A percentile compares a stretch with the other conserved stretches of the same genome.
phyloP scores from a whole-genome alignment of 2,797 vertebrate species.

The Sorex maritimensis region DNA sequence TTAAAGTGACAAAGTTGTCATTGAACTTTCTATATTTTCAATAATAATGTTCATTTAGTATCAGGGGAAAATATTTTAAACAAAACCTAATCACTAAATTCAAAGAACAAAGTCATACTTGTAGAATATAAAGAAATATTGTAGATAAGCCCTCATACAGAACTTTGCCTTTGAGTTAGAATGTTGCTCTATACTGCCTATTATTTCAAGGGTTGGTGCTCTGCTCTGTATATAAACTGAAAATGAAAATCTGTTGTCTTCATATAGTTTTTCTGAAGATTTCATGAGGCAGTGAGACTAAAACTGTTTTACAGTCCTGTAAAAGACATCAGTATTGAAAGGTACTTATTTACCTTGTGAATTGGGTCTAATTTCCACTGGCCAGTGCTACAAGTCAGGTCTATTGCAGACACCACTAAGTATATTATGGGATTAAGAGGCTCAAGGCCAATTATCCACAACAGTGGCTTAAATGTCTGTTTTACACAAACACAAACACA shows the following conservation, averaged over 20 bases:
- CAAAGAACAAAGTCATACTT: constrained; percentile 45
- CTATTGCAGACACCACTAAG: constrained; percentile 63
- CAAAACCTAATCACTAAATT: constrained; percentile 24
- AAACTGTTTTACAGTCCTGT: constrained; percentile 5
- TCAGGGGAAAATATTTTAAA: constrained; percentile 43
- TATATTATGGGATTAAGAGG: constrained; percentile 72
- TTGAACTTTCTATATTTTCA: constrained; percentile 19
- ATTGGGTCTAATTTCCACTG: constrained; percentile 68
- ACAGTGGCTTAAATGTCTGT: constrained; percentile 59
- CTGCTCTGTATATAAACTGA: constrained; percentile 13
- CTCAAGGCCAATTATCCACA: constrained; percentile 75
- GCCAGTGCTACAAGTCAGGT: not conserved
- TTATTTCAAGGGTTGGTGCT: not conserved
- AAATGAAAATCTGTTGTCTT: constrained; percentile 50
- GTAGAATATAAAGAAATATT: not conserved
- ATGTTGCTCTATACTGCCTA: not conserved
- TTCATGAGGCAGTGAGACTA: constrained; percentile 31
- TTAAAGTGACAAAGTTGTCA: not conserved
- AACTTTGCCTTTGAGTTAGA: not conserved
- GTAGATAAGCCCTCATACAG: not conserved
- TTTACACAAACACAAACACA: no score
- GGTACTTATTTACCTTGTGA: constrained; percentile 9
- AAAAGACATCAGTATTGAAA: constrained; percentile 51
- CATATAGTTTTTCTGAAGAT: constrained; percentile 19
- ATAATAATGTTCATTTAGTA: constrained; percentile 29